phyloP scores from a whole-genome alignment of 2,888 invertebrate genomes.

The Ethmia dodecea region DNA sequence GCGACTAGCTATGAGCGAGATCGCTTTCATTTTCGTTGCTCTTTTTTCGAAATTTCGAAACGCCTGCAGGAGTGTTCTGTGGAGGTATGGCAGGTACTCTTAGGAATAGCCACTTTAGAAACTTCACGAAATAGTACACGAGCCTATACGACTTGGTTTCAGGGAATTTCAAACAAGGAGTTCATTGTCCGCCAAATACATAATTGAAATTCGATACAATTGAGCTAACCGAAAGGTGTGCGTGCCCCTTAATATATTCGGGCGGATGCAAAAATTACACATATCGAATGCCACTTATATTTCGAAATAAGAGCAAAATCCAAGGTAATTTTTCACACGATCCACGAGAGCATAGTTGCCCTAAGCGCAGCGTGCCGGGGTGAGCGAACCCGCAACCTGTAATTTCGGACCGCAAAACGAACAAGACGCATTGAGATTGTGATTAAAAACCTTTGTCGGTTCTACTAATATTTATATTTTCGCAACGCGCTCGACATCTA shows the following conservation, averaged over 20 bases:
- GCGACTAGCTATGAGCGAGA: constrained; percentile 19
- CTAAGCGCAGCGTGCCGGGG: constrained; percentile 68
- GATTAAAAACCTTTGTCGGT: constrained; percentile 78
- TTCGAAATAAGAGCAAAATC: constrained; percentile 67
- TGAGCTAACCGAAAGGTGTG: constrained; percentile 24
- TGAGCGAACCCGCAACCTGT: constrained; percentile 74
- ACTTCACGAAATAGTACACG: neutral
- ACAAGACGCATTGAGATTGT: constrained; percentile 69
- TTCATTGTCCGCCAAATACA: constrained; percentile 25
- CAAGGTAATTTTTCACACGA: constrained; percentile 74
- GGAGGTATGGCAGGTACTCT: neutral
- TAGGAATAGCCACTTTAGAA: neutral
- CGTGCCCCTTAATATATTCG: constrained; percentile 38
- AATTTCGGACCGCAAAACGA: constrained; percentile 77
- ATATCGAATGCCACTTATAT: constrained; percentile 68
- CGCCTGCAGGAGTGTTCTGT: neutral
- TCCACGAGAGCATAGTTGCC: constrained; percentile 67
- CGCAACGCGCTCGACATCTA: constrained; percentile 74
- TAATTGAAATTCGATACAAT: constrained; percentile 5
- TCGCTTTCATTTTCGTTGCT: constrained; percentile 62
- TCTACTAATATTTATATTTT: constrained; percentile 79
- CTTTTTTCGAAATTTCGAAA: constrained; percentile 36
- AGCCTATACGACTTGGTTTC: too few relatives aligned
- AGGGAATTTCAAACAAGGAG: constrained; percentile 15
- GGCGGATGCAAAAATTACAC: constrained; percentile 64